Evolutionary conservation across 2,888 invertebrate species (phyloP), one percentile per base, ranked within the genome.

Genomic region (Alloplasta piceator): DNA sequence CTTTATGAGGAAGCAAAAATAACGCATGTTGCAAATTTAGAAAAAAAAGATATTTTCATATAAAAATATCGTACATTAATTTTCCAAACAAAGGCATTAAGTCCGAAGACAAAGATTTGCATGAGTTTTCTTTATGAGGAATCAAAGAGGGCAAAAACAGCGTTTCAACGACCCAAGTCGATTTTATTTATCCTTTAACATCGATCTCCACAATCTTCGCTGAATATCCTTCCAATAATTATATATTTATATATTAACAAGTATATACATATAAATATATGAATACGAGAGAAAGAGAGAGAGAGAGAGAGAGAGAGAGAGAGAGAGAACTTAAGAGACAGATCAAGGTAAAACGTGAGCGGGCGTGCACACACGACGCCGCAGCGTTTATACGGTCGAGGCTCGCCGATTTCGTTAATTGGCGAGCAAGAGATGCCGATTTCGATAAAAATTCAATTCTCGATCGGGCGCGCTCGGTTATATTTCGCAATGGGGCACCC

Each of bases 371-470:
- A 70, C 63, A 74, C 82, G 55, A 68, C 48, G 72, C 12, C 7
- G 52, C 14, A 63, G 38, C 16, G 50, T 38, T 58, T 36, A 50
- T 50, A 64, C 26, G 26, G 26, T 26, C 26, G 78, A 71, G 75
- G 52, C 67, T 61, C 50, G 61, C 67, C 76, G 80, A 81, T 78
- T 78, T 63, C 60, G 75, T 82, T 68, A 75, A 81, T 77, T 76
- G 77, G 71, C 77, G 77, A 77, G 64, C 68, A 77, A 26, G 80
- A 80, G 80, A 81, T 81, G 78, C 81, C 78, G 81, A 81, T 81
- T 78, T 86, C 88, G 89, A 90, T 90, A 90, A 90, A 90, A 90
- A 90, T 90, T 90, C 91, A 90, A 90, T 89, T 90, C 88, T 89
- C 87, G 89, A 86, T 86, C 89, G 87, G 88, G 88, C 89, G 87